Conservation (phyloP, 2,113 vertebrate species). For the Carlito syrichta region DNA sequence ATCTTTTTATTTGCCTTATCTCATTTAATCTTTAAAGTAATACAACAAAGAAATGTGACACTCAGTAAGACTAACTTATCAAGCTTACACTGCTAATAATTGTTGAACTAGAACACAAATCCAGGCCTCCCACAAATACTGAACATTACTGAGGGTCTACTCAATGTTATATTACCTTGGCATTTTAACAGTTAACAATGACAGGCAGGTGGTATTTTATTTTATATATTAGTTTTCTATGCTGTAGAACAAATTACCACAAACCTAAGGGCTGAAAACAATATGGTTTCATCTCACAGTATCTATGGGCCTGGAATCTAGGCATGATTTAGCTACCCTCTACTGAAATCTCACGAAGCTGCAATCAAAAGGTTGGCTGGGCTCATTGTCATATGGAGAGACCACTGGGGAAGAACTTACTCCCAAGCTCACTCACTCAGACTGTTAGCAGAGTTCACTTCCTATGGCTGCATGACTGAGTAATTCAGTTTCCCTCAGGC, state of each 20-base stretch:
- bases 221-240: not conserved
- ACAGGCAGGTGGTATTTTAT: not conserved
- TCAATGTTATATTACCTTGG: not conserved
- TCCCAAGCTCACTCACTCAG: not conserved
- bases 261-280: slow-evolving; percentile 12
- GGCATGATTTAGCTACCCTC: not conserved
- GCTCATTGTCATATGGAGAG: not conserved
- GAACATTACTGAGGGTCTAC: not conserved
- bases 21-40: slow-evolving; percentile 13
- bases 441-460: not conserved
- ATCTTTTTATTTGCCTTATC: not conserved
- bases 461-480: not conserved
- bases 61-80: not conserved
- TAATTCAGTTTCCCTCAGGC: not conserved
- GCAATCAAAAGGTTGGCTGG: not conserved
- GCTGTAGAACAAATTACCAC: slow-evolving; percentile 1
- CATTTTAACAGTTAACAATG: not conserved
- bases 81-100: not conserved
- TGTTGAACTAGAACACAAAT: not conserved
- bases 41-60: not conserved
- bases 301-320: not conserved
- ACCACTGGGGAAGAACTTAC: not conserved
- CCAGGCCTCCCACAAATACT: not conserved
- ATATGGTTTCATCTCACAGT: not conserved
- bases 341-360: not conserved